Evolutionary conservation across 2,113 vertebrate species (phyloP).

Genomic region (Acrocephalus arundinaceus): DNA sequence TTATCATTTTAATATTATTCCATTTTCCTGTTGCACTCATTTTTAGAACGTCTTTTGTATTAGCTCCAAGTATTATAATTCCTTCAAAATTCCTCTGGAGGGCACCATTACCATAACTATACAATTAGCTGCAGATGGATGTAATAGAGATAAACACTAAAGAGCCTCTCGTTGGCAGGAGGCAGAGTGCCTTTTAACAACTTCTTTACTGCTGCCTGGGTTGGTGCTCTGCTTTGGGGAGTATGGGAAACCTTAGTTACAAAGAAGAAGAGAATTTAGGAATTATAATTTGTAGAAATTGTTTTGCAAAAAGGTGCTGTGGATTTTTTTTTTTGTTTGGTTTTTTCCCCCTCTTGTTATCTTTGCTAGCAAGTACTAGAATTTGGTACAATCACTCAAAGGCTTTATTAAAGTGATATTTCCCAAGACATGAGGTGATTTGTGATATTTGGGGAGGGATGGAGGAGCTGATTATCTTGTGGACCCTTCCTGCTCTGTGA

Average conservation of each 20-base stretch:
- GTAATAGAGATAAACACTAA: conserved; percentile 29
- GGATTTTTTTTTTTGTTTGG: background rate
- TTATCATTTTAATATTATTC: conserved; percentile 39
- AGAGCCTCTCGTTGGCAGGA: conserved; percentile 19
- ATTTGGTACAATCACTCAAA: background rate
- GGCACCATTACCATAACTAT: conserved; percentile 76
- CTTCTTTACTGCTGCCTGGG: background rate
- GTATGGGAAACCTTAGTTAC: background rate
- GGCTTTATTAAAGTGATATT: background rate
- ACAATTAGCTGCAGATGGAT: conserved; percentile 44
- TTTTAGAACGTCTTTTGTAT: background rate
- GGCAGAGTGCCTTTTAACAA: conserved; percentile 14
- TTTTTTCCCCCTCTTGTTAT: no score
- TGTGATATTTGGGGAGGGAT: background rate
- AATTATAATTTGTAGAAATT: background rate
- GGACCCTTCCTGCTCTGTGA: background rate
- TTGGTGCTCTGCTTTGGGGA: background rate
- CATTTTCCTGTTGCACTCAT: conserved; percentile 12
- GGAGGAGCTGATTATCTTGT: background rate
- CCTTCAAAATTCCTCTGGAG: conserved; percentile 77
- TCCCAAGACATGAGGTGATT: background rate
- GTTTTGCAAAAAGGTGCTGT: background rate
- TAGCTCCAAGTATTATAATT: conserved; percentile 45
- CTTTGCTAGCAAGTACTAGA: background rate
- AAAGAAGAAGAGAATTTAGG: background rate